Evolutionary conservation across 1,140 invertebrate genomes (phyloP), one percentile per base, ranked within the genome.

Genomic region (Sitophilus oryzae): DNA sequence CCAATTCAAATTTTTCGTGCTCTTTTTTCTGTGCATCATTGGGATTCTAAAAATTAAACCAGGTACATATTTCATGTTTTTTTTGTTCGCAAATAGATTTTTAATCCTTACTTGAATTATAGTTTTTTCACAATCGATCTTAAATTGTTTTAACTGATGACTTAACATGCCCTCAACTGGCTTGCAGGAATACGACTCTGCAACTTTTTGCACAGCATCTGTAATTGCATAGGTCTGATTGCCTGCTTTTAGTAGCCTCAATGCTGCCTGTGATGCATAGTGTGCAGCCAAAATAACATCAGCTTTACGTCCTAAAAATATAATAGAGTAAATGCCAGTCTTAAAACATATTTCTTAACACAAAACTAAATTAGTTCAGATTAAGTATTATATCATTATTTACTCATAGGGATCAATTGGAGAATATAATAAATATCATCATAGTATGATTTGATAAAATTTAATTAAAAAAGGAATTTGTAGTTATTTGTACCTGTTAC

Each of bases 81-180:
- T 9, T 14, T n/a, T 4, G 3, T 6, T 38, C 16, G 9, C 16
- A 5, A 5, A 8, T 5, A 8, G 3, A 76, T 98, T 96, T 19
- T 73, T n/a, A 8, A 11, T 9, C 41, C 36, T 14, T 48, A 55
- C 52, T 25, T 96, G 92, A 66, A 98, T 98, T 59, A 99, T 97
- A 14, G 94, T 95, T 77, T 99, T 99, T 64, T 98, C 95, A 18
- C 96, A 96, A 76, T 99, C 94, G 71, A 98, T 96, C 73, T 91
- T 89, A 73, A 93, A 91, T 72, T 96, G 92, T 69, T 95, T 93
- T 41, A 99, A 76, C 70, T 98, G 93, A 74, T 99, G 95, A 63
- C 95, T 98, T 20, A 99, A 77, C 95, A 99, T 98, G 47, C 96
- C 93, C 76, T 99, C 96, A 50, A 99, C 86, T 18, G 96, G 95